Evolutionary conservation across 2,113 vertebrate genomes (phyloP), one percentile per base, ranked within the genome.

Genomic region (Notothenia coriiceps): DNA sequence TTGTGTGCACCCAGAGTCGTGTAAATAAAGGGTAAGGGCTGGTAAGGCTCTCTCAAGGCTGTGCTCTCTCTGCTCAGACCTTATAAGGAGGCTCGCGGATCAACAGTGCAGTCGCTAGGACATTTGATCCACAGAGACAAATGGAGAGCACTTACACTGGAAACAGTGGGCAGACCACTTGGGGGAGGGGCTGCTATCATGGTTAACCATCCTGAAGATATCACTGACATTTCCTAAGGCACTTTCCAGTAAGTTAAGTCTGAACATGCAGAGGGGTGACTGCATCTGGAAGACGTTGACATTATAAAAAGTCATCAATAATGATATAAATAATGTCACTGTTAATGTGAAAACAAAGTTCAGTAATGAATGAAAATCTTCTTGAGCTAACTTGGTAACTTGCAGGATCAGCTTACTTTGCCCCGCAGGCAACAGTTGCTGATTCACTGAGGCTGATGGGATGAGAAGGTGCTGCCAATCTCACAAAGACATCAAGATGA

Each of bases 1-100:
- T 85, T 74, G 71, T 79, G 75, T 88, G 78, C 82, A 89, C 83
- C 73, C 68, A 67, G 80, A 74, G 89, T 78, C 85, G 77, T 92
- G 86, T 93, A 93, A 92, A 93, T 91, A 94, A 82, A 90, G 79
- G 69, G 79, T 86, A 88, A 80, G 72, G 83, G 84, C 86, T 89
- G 75, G 85, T 85, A 84, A 80, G 70, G 82, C 72, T 72, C 73
- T 76, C 83, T 75, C 69, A 70, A 61, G 88, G 77, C 82, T 83
- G 88, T 33, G 63, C 76, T 77, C 87, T 79, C 80, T 43, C 70
- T 72, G 86, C 80, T 84, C 82, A 89, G 84, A 62, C 94, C 95
- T 92, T 94, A 94, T 94, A 94, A 91, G 94, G 95, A 92, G 86
- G 90, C 85, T 74, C 4, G 54, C 80, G 80, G 86, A 89, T 91